Evolutionary conservation across 1,140 invertebrate species (phyloP).

Genomic region (Drosophila willistoni): DNA sequence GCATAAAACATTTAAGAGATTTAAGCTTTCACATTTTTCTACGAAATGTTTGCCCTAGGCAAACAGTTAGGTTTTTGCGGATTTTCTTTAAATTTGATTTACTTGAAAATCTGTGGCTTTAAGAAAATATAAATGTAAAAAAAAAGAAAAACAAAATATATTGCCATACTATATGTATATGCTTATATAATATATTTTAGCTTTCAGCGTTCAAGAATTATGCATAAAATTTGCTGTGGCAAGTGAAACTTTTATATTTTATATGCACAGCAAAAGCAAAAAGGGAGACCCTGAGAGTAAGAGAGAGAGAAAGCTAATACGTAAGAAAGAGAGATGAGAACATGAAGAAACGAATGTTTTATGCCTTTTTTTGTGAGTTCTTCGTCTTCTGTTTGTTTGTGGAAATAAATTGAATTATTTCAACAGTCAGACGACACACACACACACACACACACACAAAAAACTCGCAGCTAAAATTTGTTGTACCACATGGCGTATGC

Average conservation of each 20-base stretch:
- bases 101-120: not conserved
- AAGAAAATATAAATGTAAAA: not conserved
- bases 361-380: constrained; percentile 18
- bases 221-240: constrained; percentile 58
- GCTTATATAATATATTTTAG: not conserved
- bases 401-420: constrained; percentile 72
- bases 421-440: constrained; percentile 37
- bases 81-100: constrained; percentile 11
- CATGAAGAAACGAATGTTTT: constrained; percentile 17
- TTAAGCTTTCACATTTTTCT: not conserved
- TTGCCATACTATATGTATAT: not conserved
- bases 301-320: not conserved
- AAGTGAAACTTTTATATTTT: constrained; percentile 38
- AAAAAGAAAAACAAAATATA: not conserved
- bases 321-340: not conserved
- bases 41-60: constrained; percentile 3
- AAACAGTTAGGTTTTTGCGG: not conserved
- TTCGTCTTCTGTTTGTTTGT: constrained; percentile 43
- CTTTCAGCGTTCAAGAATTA: constrained; percentile 45
- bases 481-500: constrained; percentile 59
- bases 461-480: constrained; percentile 32
- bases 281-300: not conserved
- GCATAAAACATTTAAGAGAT: not conserved
- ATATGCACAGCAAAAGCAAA: not conserved
- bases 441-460: constrained; percentile 38